Base-by-base conservation (phyloP, 2,113 vertebrate species). In the Odobenus rosmarus region DNA sequence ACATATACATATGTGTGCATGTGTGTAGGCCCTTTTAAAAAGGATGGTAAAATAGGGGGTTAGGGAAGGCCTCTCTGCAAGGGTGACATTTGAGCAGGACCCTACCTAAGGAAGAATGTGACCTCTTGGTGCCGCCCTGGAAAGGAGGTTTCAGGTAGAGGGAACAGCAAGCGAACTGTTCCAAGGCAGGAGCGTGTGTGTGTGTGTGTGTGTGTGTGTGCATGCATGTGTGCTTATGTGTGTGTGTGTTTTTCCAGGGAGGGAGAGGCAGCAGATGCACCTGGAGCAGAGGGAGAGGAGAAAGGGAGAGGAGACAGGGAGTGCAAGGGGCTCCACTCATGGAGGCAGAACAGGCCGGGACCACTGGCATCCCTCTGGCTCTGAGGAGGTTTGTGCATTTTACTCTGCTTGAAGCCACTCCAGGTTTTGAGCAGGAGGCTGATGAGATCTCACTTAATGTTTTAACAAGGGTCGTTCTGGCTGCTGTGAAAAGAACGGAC, bases 281-380 rank as follows among this genome's bases (percentile, higher is more conserved):
- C 53, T 36, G 53, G 5, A 36, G 15, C 3, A 86, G 67, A 46
- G 9, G 28, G 61, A 39, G 2, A 1, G 6, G 33, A 2, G 36
- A 15, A 23, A 3, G 0, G 26, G 59, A 90, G 19, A 9, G 10
- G 33, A 2, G 36, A 15, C 18, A 3, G 0, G 26, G 59, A 90
- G 14, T 13, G 10, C n/a, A 71, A 36, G 51, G 13, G 57, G 26
- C 76, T 10, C 39, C 12, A 9, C 11, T 36, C 3, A 33, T 5
- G 4, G 21, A n/a, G 26, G 19, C 1, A 12, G 18, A 3, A 2
- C 1, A 28, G 15, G 31, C 2, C 0, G 2, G 81, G 6, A 24
- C 49, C 46, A 49, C 16, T 1, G 4, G 33, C 12, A 15, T 51
- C 33, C 7, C 28, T 82, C 18, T 59, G 15, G n/a, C 46, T 3